Conservation (phyloP, 2,113 vertebrate species). For the Symphodus melops region DNA sequence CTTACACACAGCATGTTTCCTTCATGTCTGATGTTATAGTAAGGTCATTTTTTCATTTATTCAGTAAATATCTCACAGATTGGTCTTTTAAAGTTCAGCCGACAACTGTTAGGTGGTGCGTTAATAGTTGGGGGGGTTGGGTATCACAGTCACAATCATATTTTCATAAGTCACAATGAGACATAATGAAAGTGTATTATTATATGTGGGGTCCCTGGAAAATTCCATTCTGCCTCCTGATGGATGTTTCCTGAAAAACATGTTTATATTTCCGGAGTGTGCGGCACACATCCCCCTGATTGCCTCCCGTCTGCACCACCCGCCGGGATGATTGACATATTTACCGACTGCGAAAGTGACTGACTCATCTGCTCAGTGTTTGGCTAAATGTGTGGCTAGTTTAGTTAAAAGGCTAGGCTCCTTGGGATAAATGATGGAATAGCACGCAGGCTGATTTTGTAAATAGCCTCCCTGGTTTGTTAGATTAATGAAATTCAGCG, state of each 20-base stretch:
- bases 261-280: conserved; percentile 70
- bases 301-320: conserved; percentile 57
- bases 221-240: conserved; percentile 58
- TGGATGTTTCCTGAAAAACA: conserved; percentile 76
- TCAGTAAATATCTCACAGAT: no score
- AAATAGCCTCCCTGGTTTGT: not conserved
- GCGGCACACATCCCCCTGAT: conserved; percentile 3
- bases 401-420: not conserved
- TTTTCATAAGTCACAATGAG: conserved; percentile 5
- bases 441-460: no score
- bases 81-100: not conserved
- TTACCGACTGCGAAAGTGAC: conserved; percentile 27
- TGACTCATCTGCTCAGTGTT: conserved; percentile 18
- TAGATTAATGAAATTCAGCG: conserved; percentile 11
- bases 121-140: not conserved
- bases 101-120: not conserved
- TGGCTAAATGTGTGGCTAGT: not conserved
- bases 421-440: not conserved
- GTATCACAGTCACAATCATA: not conserved
- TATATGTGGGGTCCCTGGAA: conserved; percentile 63
- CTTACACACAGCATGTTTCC: no score
- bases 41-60: no score
- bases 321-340: conserved; percentile 61
- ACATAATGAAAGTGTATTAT: not conserved
- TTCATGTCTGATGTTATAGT: no score